Evolutionary conservation across 2,113 vertebrate species (phyloP).

Genomic region (Fulmarus glacialis): DNA sequence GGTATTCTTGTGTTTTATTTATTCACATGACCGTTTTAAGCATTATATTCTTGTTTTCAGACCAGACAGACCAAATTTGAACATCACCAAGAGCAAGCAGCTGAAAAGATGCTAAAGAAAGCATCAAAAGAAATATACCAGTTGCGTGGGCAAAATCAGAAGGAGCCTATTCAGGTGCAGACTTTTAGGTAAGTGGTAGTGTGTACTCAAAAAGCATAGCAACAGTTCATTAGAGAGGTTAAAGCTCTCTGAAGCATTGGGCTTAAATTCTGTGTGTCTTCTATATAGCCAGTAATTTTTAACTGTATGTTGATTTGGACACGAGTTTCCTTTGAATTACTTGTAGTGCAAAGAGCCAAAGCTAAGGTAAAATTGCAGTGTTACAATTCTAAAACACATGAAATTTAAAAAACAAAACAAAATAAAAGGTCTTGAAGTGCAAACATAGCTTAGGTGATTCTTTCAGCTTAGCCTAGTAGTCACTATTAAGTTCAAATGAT

Average conservation of each 20-base stretch:
- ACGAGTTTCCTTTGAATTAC: background rate
- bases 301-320: background rate
- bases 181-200: conserved; percentile 86
- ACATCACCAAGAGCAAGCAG: conserved; percentile 91
- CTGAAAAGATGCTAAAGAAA: conserved; percentile 93
- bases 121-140: conserved; percentile 94
- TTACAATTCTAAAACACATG: background rate
- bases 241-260: background rate
- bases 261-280: background rate
- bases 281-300: background rate
- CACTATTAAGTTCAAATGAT: background rate
- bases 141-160: conserved; percentile 92
- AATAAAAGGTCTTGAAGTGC: background rate
- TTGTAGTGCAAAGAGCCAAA: background rate
- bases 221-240: background rate
- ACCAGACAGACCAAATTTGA: conserved; percentile 92
- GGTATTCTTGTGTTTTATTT: background rate
- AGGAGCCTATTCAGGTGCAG: conserved; percentile 94
- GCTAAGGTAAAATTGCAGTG: background rate
- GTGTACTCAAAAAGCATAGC: background rate
- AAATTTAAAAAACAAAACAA: background rate
- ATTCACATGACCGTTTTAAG: background rate
- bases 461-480: background rate
- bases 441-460: background rate
- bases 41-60: conserved; percentile 66